Conservation (phyloP, 2,888 invertebrate genomes). For the Ganaspis brasiliensis region DNA sequence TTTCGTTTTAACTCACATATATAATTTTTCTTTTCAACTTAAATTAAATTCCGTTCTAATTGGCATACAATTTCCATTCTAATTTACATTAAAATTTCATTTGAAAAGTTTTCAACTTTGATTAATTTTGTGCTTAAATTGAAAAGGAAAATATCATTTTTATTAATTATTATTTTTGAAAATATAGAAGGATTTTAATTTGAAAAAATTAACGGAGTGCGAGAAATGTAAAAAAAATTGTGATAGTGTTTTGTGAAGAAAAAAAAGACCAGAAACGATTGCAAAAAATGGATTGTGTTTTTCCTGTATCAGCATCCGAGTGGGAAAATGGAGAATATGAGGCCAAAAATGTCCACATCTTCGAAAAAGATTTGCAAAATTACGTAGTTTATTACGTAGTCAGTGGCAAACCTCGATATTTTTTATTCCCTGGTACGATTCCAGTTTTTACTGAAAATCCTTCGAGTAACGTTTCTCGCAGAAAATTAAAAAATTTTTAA, state of each 20-base stretch:
- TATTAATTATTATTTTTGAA: not conserved
- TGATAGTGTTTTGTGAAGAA: not conserved
- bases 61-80: too few species aligned
- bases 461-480: not conserved
- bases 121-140: not conserved
- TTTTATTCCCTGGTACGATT: constrained; percentile 47
- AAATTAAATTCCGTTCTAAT: too few species aligned
- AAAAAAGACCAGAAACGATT: not conserved
- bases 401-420: constrained; percentile 63
- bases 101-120: too few species aligned
- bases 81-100: too few species aligned
- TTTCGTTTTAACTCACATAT: too few species aligned
- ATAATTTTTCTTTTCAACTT: too few species aligned
- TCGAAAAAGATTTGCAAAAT: constrained; percentile 75
- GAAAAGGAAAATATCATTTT: not conserved
- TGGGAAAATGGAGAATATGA: constrained; percentile 72
- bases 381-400: constrained; percentile 79
- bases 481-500: too few species aligned
- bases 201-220: not conserved
- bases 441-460: not conserved
- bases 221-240: not conserved
- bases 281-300: constrained; percentile 16
- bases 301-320: constrained; percentile 51
- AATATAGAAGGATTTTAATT: constrained; percentile 11
- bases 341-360: constrained; percentile 74